These are phyloP conservation scores for Bruchidius siliquastri DNA, from an alignment of 2,888 invertebrate genomes.

Conservation along the genomic window DNA sequence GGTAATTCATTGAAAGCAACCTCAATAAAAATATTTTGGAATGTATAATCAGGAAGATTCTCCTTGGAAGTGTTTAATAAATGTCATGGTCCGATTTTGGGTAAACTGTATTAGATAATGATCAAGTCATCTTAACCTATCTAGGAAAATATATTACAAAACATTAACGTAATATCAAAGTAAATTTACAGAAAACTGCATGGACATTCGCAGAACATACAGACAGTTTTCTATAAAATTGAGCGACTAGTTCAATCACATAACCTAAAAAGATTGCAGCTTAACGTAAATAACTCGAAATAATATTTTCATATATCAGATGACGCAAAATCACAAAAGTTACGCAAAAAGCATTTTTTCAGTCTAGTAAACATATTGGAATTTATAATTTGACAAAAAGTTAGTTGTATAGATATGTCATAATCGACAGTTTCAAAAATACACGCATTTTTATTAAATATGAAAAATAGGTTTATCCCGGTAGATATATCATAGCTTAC, in stretches of 20 bases:
- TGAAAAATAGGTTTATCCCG: not conserved
- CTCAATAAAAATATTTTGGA: not conserved
- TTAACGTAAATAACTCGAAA: conserved; percentile 16
- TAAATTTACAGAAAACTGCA: conserved; percentile 21
- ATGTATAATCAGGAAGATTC: not conserved
- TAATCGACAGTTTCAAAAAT: not conserved
- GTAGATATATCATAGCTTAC: not conserved
- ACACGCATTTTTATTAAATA: not conserved
- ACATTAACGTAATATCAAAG: conserved; percentile 28
- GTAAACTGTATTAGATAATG: not conserved
- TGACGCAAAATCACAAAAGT: not conserved
- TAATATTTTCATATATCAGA: conserved; percentile 4
- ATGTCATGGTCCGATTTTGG: not conserved
- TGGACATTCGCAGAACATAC: conserved; percentile 9
- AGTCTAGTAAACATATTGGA: conserved; percentile 19
- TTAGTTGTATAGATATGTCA: not conserved
- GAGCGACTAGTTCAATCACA: conserved; percentile 47
- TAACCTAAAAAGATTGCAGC: conserved; percentile 38
- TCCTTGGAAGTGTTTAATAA: not conserved
- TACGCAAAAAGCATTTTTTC: conserved; percentile 7
- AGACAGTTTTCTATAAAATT: conserved; percentile 30
- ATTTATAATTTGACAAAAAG: not conserved
- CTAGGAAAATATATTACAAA: conserved; percentile 10
- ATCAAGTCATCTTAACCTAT: not conserved
- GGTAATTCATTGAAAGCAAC: not conserved